Evolutionary conservation across 2,888 invertebrate species (phyloP).

Genomic region (Plagiodera versicolora): DNA sequence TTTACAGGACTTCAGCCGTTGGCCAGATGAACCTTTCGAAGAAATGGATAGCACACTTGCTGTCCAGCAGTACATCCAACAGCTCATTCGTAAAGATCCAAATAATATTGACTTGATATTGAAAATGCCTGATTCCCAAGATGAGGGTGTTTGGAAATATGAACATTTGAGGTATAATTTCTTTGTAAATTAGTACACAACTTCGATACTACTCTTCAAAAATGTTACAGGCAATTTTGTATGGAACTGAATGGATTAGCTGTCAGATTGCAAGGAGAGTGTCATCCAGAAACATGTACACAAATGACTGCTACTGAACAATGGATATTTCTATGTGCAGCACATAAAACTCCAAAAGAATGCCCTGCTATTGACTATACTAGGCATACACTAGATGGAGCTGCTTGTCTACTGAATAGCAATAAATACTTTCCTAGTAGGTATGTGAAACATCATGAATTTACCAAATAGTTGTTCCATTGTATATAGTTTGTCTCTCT

Average conservation of each 20-base stretch:
- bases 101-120: conserved; percentile 92
- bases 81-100: conserved; percentile 91
- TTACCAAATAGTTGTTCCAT: not conserved
- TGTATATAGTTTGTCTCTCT: no score
- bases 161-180: conserved; percentile 83
- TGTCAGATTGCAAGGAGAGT: conserved; percentile 92
- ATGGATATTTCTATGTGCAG: conserved; percentile 99
- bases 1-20: conserved; percentile 90
- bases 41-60: conserved; percentile 99
- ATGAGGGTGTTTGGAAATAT: conserved; percentile 99
- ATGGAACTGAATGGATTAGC: conserved; percentile 99
- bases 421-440: conserved; percentile 99
- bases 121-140: conserved; percentile 95
- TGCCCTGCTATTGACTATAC: conserved; percentile 99
- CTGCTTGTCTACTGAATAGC: conserved; percentile 97
- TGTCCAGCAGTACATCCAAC: conserved; percentile 98
- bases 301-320: conserved; percentile 99
- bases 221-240: conserved; percentile 84
- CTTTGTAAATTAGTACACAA: not conserved
- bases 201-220: not conserved
- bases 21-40: conserved; percentile 98
- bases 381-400: conserved; percentile 97
- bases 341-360: conserved; percentile 99
- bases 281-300: conserved; percentile 94
- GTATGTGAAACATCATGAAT: conserved; percentile 55